Percentiles rank a stretch among this genome's conserved stretches.
These are phyloP conservation scores for Papilio glaucus DNA, from an alignment of 1,140 invertebrate genomes.

Conservation along the genomic window DNA sequence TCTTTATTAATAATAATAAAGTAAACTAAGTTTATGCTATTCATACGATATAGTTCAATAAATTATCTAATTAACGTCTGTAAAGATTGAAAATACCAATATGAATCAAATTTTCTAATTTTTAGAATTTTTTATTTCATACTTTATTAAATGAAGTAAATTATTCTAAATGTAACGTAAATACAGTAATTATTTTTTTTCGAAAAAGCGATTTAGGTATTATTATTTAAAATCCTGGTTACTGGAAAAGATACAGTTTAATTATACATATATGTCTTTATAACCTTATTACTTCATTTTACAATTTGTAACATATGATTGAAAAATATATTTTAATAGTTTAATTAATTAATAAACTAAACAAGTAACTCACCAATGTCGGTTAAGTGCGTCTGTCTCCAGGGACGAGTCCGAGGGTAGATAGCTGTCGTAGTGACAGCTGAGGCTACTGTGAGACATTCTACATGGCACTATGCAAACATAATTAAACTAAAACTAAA, in stretches of 20 bases:
- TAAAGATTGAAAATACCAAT: not conserved
- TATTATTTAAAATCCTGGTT: too few relatives aligned
- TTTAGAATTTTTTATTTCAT: not conserved
- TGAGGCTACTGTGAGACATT: conserved; percentile 81
- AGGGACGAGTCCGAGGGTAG: conserved; percentile 77
- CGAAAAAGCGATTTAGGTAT: too few relatives aligned
- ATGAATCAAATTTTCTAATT: not conserved
- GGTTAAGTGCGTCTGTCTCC: conserved; percentile 78
- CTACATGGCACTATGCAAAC: conserved; percentile 75
- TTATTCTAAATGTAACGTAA: not conserved
- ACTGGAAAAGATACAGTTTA: too few relatives aligned
- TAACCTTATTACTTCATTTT: too few relatives aligned
- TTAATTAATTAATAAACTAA: not conserved
- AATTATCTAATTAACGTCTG: not conserved
- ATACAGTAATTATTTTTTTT: too few relatives aligned
- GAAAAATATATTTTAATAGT: too few relatives aligned
- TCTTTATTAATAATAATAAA: not conserved
- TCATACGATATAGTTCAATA: too few relatives aligned
- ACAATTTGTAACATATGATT: too few relatives aligned
- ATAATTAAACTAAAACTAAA: conserved; percentile 60
- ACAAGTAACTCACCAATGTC: conserved; percentile 70
- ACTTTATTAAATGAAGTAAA: not conserved
- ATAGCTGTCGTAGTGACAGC: conserved; percentile 80
- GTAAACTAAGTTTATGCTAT: not conserved
- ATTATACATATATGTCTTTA: too few relatives aligned